phyloP scores from a whole-genome alignment of 2,113 vertebrate species.

The Elephantulus edwardii region DNA sequence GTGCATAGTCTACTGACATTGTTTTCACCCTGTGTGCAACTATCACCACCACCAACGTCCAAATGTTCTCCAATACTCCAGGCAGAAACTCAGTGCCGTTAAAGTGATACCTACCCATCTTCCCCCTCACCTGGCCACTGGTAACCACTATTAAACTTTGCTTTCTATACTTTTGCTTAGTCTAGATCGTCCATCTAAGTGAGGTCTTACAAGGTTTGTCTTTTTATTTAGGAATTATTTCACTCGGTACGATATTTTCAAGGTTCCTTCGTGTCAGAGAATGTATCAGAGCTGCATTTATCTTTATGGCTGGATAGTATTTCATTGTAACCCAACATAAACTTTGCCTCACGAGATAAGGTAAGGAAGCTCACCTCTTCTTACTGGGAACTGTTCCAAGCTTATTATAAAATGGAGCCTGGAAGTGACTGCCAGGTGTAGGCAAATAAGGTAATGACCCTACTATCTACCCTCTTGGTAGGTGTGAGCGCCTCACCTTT shows the following conservation, averaged over 20 bases:
- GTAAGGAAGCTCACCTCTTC: not conserved
- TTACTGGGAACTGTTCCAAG: not conserved
- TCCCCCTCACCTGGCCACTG: no score
- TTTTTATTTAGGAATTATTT: not conserved
- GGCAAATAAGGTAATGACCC: not conserved
- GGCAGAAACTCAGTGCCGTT: no score
- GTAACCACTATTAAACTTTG: not conserved
- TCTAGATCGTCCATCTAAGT: not conserved
- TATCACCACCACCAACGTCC: no score
- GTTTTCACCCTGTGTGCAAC: no score
- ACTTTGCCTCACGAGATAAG: constrained; percentile 33
- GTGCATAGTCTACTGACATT: no score
- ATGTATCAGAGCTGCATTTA: not conserved
- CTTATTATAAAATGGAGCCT: not conserved
- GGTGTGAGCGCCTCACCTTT: not conserved
- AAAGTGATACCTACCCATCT: no score
- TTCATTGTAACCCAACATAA: not conserved
- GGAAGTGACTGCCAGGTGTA: constrained; percentile 49
- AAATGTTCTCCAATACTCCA: no score
- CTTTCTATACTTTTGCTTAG: not conserved
- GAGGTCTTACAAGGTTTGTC: not conserved
- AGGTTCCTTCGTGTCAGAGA: not conserved
- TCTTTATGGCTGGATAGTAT: not conserved
- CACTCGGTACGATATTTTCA: not conserved
- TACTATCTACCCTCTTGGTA: not conserved